These are phyloP conservation scores for Reticulitermes lucifugus DNA, from an alignment of 2,888 invertebrate species.

Conservation along the genomic window DNA sequence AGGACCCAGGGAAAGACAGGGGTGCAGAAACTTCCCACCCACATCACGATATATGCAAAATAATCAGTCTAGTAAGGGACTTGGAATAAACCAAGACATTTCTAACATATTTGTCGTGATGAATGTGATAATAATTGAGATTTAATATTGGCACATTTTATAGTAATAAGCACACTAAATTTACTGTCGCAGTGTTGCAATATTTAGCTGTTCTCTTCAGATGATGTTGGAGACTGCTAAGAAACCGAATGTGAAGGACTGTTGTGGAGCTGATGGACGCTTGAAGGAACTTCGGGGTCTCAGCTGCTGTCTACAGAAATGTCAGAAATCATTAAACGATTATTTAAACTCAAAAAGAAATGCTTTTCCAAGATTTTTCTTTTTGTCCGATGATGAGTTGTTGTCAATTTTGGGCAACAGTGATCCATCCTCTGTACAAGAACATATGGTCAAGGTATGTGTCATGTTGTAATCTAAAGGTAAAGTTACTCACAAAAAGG, in stretches of 20 bases:
- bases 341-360: slow-evolving; percentile 90
- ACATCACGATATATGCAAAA: no score
- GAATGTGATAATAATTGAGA: no score
- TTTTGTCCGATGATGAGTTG: slow-evolving; percentile 93
- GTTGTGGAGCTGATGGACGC: slow-evolving; percentile 81
- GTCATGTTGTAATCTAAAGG: no score
- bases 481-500: no score
- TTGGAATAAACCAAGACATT: no score
- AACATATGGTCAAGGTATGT: slow-evolving; percentile 89
- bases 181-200: neutral
- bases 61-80: no score
- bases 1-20: no score
- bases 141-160: no score
- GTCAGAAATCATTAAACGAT: slow-evolving; percentile 92
- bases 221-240: slow-evolving; percentile 85
- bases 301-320: slow-evolving; percentile 82
- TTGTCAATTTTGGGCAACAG: slow-evolving; percentile 90
- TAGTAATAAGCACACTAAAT: no score
- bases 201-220: slow-evolving; percentile 35
- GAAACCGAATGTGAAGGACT: slow-evolving; percentile 81
- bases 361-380: slow-evolving; percentile 92
- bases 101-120: no score
- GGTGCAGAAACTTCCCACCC: no score
- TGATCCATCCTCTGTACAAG: slow-evolving; percentile 86
- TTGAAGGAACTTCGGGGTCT: slow-evolving; percentile 80